Conservation (phyloP, 2,113 vertebrate genomes). For the Pterocles gutturalis region DNA sequence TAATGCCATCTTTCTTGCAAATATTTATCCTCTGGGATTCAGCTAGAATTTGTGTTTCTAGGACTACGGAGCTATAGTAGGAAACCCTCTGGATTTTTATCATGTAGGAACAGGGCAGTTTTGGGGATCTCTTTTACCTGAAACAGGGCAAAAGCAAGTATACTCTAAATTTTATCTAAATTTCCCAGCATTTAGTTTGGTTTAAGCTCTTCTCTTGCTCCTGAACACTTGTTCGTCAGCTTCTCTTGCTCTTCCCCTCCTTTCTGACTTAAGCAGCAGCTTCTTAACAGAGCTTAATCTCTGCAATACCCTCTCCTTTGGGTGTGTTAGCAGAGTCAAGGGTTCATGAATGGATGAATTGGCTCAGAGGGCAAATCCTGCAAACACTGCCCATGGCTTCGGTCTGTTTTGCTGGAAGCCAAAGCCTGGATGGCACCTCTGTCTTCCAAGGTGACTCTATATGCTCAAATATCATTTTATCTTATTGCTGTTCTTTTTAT, state of each 20-base stretch:
- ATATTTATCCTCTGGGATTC: conserved; percentile 18
- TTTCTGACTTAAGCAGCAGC: neutral
- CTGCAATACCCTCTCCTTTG: neutral
- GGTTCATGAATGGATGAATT: neutral
- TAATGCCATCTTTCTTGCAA: conserved; percentile 42
- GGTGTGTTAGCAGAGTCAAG: neutral
- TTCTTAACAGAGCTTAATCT: neutral
- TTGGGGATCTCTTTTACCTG: neutral
- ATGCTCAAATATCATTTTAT: neutral
- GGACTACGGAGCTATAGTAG: neutral
- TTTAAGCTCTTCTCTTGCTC: neutral
- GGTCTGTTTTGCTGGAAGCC: neutral
- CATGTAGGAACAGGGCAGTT: neutral
- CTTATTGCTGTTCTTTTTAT: neutral
- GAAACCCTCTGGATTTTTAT: neutral
- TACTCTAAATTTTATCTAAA: neutral
- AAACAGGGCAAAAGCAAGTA: neutral
- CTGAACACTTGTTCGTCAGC: neutral
- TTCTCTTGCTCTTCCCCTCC: neutral
- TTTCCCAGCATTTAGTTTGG: neutral
- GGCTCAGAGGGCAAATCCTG: neutral
- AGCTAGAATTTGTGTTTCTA: neutral
- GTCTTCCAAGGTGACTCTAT: neutral
- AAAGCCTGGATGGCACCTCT: neutral
- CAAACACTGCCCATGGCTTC: neutral